phyloP scores from a whole-genome alignment of 2,888 invertebrate species.

The Ennomos quercinarius region DNA sequence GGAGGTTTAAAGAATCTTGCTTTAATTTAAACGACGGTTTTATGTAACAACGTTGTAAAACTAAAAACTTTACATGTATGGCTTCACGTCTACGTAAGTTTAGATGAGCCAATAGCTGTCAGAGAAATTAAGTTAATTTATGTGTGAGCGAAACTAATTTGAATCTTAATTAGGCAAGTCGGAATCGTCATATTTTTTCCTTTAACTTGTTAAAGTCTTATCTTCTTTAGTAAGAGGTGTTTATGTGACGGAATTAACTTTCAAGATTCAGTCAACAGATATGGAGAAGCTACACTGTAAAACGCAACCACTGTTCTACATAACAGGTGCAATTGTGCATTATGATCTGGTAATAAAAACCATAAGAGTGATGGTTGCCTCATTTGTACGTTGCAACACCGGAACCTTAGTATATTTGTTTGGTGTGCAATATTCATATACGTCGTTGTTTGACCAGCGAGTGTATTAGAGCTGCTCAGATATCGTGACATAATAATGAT shows the following conservation, averaged over 20 bases:
- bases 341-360: constrained; percentile 16
- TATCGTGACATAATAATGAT: constrained; percentile 51
- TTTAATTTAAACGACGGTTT: not conserved
- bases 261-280: constrained; percentile 8
- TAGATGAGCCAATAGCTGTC: constrained; percentile 10
- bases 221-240: constrained; percentile 8
- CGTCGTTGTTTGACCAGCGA: constrained; percentile 33
- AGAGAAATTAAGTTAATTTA: constrained; percentile 19
- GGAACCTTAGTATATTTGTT: constrained; percentile 51
- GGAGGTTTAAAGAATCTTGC: too few relatives aligned
- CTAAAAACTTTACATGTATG: constrained; percentile 4
- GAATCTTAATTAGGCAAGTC: constrained; percentile 12
- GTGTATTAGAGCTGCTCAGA: constrained; percentile 20
- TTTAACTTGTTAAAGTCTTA: not conserved
- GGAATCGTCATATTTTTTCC: constrained; percentile 10
- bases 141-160: constrained; percentile 21
- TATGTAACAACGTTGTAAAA: constrained; percentile 1
- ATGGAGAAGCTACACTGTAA: constrained; percentile 7
- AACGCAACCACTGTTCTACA: not conserved
- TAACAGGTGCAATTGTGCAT: constrained; percentile 19
- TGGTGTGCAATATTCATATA: constrained; percentile 41
- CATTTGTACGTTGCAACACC: constrained; percentile 45
- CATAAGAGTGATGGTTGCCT: constrained; percentile 15
- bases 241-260: constrained; percentile 16
- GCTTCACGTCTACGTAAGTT: constrained; percentile 4